A percentile compares a stretch with the other conserved stretches of the same genome.
These are phyloP conservation scores for Xerus rutilus DNA, from an alignment of 2,797 vertebrate species.

Conservation along the genomic window DNA sequence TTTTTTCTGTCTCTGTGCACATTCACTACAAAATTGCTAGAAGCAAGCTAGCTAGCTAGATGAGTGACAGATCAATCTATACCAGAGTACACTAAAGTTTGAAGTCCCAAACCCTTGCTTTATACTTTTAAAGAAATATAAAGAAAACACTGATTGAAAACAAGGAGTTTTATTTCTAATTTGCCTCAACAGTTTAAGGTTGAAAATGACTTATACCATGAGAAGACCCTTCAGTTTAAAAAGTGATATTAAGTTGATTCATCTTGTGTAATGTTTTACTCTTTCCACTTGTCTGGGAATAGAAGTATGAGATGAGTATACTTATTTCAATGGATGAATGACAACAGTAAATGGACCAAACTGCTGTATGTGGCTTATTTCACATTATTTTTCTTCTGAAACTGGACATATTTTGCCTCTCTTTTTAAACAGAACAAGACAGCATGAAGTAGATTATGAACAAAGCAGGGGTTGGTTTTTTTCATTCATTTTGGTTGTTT, in stretches of 20 bases:
- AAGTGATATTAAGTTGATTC: background rate
- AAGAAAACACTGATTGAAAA: background rate
- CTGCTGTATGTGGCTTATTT: background rate
- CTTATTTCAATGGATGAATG: background rate
- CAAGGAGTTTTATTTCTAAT: constrained; percentile 31
- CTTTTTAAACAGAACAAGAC: background rate
- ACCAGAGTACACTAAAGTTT: background rate
- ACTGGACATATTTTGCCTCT: background rate
- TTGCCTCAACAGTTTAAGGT: background rate
- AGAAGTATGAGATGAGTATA: background rate
- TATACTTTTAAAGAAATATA: constrained; percentile 1
- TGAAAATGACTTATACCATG: constrained; percentile 20
- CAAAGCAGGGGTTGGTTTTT: background rate
- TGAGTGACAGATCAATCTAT: background rate
- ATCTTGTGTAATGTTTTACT: background rate
- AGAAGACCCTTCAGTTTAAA: constrained; percentile 22
- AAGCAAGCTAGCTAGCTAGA: background rate
- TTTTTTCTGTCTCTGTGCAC: background rate
- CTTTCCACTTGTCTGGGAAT: background rate
- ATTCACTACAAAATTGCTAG: background rate
- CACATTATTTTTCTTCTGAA: constrained; percentile 8
- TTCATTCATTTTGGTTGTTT: background rate
- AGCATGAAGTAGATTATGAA: background rate
- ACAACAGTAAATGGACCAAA: background rate
- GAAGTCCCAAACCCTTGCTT: background rate